Conservation (phyloP, 2,797 vertebrate genomes). For the Pteronotus mesoamericanus region DNA sequence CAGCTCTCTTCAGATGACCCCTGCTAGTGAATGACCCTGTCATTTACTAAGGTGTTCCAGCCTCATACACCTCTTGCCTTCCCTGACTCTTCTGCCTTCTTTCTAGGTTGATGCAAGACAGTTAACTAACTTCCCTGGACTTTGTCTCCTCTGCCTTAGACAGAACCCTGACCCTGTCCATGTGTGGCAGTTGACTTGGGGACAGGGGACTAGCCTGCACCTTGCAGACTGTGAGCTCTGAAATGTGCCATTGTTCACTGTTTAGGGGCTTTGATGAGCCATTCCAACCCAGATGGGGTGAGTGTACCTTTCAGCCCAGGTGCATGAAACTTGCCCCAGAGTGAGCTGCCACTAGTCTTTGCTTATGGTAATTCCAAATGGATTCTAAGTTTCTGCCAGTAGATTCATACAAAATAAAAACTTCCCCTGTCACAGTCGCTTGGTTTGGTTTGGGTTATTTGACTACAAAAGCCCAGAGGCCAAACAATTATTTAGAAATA, state of each 20-base stretch:
- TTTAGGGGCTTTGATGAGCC: neutral
- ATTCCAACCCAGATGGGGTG: neutral
- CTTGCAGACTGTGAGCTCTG: neutral
- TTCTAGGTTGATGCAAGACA: neutral
- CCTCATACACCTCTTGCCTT: neutral
- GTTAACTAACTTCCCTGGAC: neutral
- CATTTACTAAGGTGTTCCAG: neutral
- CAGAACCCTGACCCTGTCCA: neutral
- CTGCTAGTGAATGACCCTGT: neutral
- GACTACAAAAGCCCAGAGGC: slow-evolving; percentile 52
- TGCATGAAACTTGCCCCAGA: neutral
- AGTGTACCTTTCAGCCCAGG: neutral
- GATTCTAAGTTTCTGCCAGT: slow-evolving; percentile 32
- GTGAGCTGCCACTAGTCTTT: neutral
- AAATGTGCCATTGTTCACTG: neutral
- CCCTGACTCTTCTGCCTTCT: neutral
- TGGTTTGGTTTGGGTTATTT: slow-evolving; percentile 62
- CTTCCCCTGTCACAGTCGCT: slow-evolving; percentile 10
- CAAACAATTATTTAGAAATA: slow-evolving; percentile 61
- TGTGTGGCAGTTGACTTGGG: neutral
- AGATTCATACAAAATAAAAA: neutral
- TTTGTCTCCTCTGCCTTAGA: neutral
- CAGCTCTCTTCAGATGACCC: neutral
- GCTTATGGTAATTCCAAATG: slow-evolving; percentile 3
- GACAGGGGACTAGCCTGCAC: neutral